phyloP scores from a whole-genome alignment of 2,113 vertebrate genomes.

The Platysternon megacephalum region DNA sequence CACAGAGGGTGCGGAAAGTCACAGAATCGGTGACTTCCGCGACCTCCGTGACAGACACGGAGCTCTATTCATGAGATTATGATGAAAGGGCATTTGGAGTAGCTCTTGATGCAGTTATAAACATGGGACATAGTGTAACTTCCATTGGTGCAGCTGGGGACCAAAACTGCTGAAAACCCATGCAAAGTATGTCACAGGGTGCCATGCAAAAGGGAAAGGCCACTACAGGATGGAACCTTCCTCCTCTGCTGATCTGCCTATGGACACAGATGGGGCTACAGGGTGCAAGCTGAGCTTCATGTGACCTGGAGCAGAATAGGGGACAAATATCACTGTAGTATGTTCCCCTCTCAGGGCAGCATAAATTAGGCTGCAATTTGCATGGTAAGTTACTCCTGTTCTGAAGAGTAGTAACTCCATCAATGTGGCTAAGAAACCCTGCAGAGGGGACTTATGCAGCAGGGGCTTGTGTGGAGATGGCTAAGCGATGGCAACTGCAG shows the following conservation, averaged over 20 bases:
- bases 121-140: neutral
- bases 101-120: rapidly evolving
- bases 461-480: neutral
- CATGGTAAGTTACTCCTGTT: neutral
- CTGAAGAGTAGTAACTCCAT: rapidly evolving
- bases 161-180: neutral
- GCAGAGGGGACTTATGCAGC: neutral
- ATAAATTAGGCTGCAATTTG: neutral
- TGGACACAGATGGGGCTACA: rapidly evolving
- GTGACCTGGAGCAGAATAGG: neutral
- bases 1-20: too few relatives aligned
- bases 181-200: neutral
- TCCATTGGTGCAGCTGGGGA: neutral
- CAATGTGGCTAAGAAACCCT: neutral
- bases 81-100: neutral
- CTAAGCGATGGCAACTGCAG: neutral
- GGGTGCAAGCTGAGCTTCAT: rapidly evolving
- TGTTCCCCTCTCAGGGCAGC: rapidly evolving
- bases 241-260: rapidly evolving
- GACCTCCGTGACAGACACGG: too few relatives aligned
- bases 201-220: neutral
- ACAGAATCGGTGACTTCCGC: too few relatives aligned
- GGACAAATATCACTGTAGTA: neutral
- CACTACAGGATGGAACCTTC: neutral
- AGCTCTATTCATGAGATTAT: neutral